These are phyloP conservation scores for Temnothorax nylanderi DNA, from an alignment of 1,140 invertebrate genomes.

Conservation along the genomic window DNA sequence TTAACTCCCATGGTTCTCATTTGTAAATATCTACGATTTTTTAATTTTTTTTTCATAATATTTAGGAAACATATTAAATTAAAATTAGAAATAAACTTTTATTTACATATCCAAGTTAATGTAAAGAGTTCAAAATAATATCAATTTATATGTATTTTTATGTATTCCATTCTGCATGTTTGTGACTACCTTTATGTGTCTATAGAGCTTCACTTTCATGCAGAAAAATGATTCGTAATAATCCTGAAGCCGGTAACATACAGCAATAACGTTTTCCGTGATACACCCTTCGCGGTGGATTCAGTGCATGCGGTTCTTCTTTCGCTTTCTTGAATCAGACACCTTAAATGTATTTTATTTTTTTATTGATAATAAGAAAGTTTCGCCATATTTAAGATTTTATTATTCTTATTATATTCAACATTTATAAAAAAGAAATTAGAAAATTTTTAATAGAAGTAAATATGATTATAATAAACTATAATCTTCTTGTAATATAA, in stretches of 20 bases:
- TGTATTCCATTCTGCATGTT: background rate
- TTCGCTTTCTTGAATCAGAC: background rate
- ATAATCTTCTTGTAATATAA: no score
- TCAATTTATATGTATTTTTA: background rate
- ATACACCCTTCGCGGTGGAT: slow-evolving; percentile 73
- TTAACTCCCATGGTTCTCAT: background rate
- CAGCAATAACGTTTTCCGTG: slow-evolving; percentile 78
- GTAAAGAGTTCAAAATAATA: background rate
- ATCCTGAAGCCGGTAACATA: slow-evolving; percentile 79
- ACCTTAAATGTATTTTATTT: background rate
- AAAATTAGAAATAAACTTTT: background rate
- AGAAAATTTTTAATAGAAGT: background rate
- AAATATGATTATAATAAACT: background rate
- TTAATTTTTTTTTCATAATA: background rate
- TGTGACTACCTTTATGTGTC: slow-evolving; percentile 22
- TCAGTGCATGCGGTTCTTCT: slow-evolving; percentile 59
- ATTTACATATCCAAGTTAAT: background rate
- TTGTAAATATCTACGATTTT: background rate
- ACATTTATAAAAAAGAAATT: background rate
- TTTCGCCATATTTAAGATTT: background rate
- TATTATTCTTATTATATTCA: background rate
- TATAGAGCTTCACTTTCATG: slow-evolving; percentile 77
- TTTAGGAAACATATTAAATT: background rate
- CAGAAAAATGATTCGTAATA: slow-evolving; percentile 82
- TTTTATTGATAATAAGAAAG: background rate